Conservation (phyloP, 2,113 vertebrate genomes). For the Centropristis striata region DNA sequence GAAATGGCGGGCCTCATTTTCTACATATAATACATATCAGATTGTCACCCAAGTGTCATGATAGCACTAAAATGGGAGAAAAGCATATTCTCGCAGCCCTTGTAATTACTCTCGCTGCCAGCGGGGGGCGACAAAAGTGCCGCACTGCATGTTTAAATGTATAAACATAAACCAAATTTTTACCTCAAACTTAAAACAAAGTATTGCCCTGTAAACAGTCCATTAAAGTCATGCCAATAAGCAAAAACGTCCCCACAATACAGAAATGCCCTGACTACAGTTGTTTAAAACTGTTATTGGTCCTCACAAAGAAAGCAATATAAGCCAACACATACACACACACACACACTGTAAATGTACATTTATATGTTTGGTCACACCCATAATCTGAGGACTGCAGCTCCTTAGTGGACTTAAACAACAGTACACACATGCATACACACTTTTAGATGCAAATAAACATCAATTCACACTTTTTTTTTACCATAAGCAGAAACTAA, state of each 20-base stretch:
- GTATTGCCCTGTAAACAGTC: background rate
- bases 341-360: background rate
- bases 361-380: background rate
- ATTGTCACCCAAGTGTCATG: no score
- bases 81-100: no score
- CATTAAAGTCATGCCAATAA: background rate
- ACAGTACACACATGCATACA: background rate
- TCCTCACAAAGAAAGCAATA: background rate
- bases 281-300: background rate
- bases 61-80: no score
- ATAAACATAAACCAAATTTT: background rate
- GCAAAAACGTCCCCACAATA: background rate
- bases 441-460: background rate
- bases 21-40: no score
- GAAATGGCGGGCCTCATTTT: no score
- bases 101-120: no score
- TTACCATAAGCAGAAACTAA: background rate
- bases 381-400: background rate
- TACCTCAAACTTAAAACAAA: background rate
- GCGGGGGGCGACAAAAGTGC: no score
- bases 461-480: background rate
- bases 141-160: no score
- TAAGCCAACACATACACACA: background rate
- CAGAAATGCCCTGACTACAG: background rate
- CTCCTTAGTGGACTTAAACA: background rate